A percentile compares a stretch with the other conserved stretches of the same genome.
Conservation (phyloP, 2,797 vertebrate genomes). For the Heterohyrax brucei region DNA sequence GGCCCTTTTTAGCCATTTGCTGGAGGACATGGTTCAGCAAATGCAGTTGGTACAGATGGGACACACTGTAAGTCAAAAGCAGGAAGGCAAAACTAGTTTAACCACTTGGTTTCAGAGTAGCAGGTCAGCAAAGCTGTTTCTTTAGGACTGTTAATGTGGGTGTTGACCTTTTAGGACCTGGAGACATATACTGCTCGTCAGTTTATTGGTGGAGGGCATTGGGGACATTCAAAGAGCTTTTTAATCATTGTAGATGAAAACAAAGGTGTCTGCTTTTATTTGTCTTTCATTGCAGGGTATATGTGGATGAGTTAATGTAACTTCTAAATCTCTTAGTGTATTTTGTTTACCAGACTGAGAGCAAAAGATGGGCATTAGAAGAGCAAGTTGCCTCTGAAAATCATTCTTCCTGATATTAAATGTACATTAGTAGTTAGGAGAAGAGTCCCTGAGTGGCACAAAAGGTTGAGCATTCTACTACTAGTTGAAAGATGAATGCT, state of each 20-base stretch:
- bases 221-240: conserved; percentile 40
- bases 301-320: conserved; percentile 63
- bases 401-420: conserved; percentile 54
- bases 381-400: conserved; percentile 53
- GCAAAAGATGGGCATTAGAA: conserved; percentile 21
- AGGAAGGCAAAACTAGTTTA: conserved; percentile 61
- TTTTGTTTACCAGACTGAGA: conserved; percentile 21
- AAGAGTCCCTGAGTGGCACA: background rate
- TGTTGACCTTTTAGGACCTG: background rate
- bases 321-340: background rate
- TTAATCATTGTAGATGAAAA: conserved; percentile 54
- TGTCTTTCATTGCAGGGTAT: conserved; percentile 65
- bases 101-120: conserved; percentile 36
- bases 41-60: background rate
- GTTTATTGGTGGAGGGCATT: background rate
- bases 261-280: conserved; percentile 53
- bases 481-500: background rate
- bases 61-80: conserved; percentile 45
- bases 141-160: background rate
- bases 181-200: background rate
- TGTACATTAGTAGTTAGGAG: background rate
- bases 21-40: conserved; percentile 29
- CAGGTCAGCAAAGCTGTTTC: conserved; percentile 32
- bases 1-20: conserved; percentile 19
- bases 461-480: background rate